phyloP scores from a whole-genome alignment of 2,113 vertebrate genomes.

The Pseudopipra pipra region DNA sequence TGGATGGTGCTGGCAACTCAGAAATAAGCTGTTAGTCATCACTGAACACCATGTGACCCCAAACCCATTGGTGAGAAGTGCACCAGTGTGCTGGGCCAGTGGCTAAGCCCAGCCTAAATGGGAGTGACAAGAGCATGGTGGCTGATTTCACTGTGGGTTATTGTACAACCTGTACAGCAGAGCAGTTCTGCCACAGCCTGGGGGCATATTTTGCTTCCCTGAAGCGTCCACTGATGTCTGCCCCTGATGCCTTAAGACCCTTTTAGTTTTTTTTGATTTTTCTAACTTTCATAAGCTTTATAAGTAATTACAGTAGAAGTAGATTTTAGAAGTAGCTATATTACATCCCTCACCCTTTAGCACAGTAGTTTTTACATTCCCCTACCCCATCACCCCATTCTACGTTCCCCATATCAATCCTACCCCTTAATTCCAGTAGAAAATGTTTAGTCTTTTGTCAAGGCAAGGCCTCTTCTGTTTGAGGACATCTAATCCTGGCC shows the following conservation, averaged over 20 bases:
- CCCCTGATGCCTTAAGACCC: neutral
- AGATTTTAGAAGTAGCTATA: too few relatives aligned
- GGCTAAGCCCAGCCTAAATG: neutral
- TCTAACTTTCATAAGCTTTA: too few relatives aligned
- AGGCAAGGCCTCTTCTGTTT: too few relatives aligned
- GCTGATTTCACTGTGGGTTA: neutral
- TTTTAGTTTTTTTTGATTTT: too few relatives aligned
- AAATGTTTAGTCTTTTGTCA: too few relatives aligned
- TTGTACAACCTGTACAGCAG: neutral
- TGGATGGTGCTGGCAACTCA: neutral
- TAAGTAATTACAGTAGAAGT: too few relatives aligned
- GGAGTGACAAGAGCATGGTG: neutral
- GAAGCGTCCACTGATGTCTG: neutral
- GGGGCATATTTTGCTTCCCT: neutral
- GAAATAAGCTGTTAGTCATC: neutral
- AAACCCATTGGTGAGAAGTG: fast-evolving
- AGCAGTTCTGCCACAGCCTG: neutral
- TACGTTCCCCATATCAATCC: too few relatives aligned
- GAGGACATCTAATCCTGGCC: too few relatives aligned
- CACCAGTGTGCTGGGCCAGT: neutral
- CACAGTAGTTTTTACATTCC: too few relatives aligned
- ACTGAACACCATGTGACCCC: fast-evolving
- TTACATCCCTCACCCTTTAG: too few relatives aligned
- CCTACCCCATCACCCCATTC: too few relatives aligned
- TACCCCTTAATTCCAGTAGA: too few relatives aligned